Base-by-base conservation (phyloP, 2,888 invertebrate species). In the Drosophila meridionalis region DNA sequence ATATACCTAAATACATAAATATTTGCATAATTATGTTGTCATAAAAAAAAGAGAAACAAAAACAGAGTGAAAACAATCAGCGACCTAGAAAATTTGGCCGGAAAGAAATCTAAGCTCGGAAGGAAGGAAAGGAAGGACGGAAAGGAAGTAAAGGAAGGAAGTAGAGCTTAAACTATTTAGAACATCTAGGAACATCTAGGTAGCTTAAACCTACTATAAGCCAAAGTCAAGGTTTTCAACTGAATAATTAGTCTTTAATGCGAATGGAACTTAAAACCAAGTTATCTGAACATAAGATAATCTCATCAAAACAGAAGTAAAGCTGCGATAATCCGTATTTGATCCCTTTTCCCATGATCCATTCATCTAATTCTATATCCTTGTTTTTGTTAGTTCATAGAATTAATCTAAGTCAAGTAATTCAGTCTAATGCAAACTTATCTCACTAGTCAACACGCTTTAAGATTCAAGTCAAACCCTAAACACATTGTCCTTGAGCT, bases 11-110 rank as follows among this genome's bases (percentile, higher is more conserved):
- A 62, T 53, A 73, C 78, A 77, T 67, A 77, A 77, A 77, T 77
- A 77, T 77, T 77, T 77, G 73, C 73, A 77, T 77, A 77, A 77
- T 73, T 69, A 77, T 68, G 64, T 55, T 48, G 26, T 43, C 59
- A 45, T 28, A 42, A 42, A 40, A 36, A 26, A 38, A 5, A 53
- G 3, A 20, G 6, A 2, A 20, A n/a, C 9, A 50, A 30, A 4
- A 30, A 32, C n/a, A 34, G n/a, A 14, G 40, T 11, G 30, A 58
- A 57, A 45, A 47, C 59, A 68, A 32, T 40, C 36, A 47, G 36
- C 61, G 12, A 28, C 64, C 53, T 55, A 53, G 32, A 53, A 47
- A 40, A 36, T 42, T 2, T 7, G 12, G n/a, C 30, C 26, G 7
- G 14, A 30, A 45, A 20, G 26, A 26, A 56, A 38, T 53, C 38